phyloP scores from a whole-genome alignment of 2,113 vertebrate species.

The Martes martes region DNA sequence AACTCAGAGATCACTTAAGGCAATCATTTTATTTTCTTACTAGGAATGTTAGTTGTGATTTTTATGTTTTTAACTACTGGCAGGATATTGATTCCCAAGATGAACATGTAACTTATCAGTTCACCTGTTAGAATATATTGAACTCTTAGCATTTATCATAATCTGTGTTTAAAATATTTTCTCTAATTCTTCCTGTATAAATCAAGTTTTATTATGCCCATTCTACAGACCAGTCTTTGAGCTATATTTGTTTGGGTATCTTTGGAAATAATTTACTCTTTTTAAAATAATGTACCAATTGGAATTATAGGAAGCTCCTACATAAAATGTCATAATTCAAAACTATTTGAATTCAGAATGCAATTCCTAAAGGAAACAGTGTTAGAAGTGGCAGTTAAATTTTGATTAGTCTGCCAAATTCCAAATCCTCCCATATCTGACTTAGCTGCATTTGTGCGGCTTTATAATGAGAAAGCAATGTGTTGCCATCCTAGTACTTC shows the following conservation, averaged over 20 bases:
- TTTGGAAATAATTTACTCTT: not conserved
- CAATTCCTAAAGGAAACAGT: not conserved
- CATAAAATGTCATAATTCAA: not conserved
- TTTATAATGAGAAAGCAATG: not conserved
- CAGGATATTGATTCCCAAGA: not conserved
- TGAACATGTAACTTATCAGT: not conserved
- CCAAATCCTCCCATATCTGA: not conserved
- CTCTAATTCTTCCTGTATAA: not conserved
- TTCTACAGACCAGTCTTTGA: not conserved
- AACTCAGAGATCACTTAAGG: not conserved
- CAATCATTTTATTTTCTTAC: not conserved
- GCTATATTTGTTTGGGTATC: not conserved
- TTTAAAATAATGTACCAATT: not conserved
- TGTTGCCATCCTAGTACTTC: not conserved
- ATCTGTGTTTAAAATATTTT: not conserved
- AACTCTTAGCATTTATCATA: not conserved
- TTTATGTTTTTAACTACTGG: not conserved
- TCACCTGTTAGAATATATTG: not conserved
- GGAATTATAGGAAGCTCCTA: not conserved
- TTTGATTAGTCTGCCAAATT: not conserved
- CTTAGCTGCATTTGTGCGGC: not conserved
- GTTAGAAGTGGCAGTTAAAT: not conserved
- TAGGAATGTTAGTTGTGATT: not conserved
- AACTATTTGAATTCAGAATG: not conserved
- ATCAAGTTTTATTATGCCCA: not conserved